Percentiles rank a stretch among this genome's conserved stretches.
These are phyloP conservation scores for Ylistrum balloti DNA, from an alignment of 1,140 invertebrate species.

Conservation along the genomic window DNA sequence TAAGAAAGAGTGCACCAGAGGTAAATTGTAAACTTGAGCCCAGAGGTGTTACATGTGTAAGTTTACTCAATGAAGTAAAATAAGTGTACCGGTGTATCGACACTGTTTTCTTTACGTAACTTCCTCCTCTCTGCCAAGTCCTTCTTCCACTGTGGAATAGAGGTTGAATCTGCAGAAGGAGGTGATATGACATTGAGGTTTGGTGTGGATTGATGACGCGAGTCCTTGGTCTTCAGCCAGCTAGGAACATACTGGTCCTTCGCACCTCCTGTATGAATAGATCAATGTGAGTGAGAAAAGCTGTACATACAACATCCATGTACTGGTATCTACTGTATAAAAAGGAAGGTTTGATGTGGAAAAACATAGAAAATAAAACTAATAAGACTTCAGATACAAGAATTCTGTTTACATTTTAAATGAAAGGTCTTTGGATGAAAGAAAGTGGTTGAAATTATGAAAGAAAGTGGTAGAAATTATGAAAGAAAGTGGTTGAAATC, in stretches of 20 bases:
- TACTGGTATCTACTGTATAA: too few species aligned
- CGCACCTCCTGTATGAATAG: not conserved
- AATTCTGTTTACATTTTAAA: too few species aligned
- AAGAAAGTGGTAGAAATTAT: too few species aligned
- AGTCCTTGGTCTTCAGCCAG: constrained; percentile 60
- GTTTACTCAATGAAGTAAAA: too few species aligned
- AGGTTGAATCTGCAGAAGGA: constrained; percentile 26
- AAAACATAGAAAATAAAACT: too few species aligned
- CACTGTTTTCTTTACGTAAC: constrained; percentile 45
- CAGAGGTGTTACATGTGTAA: too few species aligned
- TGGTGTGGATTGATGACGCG: constrained; percentile 53
- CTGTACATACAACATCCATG: too few species aligned
- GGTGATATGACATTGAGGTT: constrained; percentile 56
- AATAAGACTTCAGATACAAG: too few species aligned
- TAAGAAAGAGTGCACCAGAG: not conserved
- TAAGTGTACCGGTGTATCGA: constrained; percentile 46
- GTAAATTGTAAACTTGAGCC: not conserved
- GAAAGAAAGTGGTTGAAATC: too few species aligned
- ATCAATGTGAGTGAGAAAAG: not conserved
- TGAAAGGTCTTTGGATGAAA: too few species aligned
- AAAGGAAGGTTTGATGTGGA: too few species aligned
- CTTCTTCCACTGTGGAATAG: constrained; percentile 60
- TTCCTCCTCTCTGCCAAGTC: constrained; percentile 60
- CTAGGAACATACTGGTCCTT: constrained; percentile 66
- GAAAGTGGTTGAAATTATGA: too few species aligned